These are phyloP conservation scores for Drosophila varians DNA, from an alignment of 1,140 invertebrate species.

Conservation along the genomic window DNA sequence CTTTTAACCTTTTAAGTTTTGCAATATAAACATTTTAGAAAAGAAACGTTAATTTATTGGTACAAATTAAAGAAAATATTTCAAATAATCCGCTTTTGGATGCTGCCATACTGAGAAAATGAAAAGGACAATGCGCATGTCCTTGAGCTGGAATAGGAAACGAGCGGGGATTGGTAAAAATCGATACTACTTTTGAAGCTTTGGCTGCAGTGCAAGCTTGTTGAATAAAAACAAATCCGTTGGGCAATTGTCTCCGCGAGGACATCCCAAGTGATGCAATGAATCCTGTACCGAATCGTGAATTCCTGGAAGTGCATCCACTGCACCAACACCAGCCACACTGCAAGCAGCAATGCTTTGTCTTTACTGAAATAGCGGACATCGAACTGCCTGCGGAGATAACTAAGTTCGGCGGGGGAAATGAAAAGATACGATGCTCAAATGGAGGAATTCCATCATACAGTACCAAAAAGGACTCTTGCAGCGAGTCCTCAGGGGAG, in stretches of 20 bases:
- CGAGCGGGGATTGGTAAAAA: slow-evolving; percentile 17
- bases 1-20: background rate
- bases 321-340: slow-evolving; percentile 80
- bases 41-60: background rate
- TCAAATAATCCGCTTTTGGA: background rate
- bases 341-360: slow-evolving; percentile 83
- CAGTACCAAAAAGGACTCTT: slow-evolving; percentile 68
- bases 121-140: slow-evolving; percentile 23
- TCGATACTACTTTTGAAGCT: slow-evolving; percentile 30
- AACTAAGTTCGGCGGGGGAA: slow-evolving; percentile 74
- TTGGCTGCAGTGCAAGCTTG: slow-evolving; percentile 12
- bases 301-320: slow-evolving; percentile 80
- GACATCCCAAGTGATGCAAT: slow-evolving; percentile 48
- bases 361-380: slow-evolving; percentile 82
- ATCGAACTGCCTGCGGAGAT: slow-evolving; percentile 82
- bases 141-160: slow-evolving; percentile 14
- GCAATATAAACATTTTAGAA: slow-evolving; percentile 5
- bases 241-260: no score
- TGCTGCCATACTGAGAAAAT: slow-evolving; percentile 18
- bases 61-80: background rate
- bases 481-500: slow-evolving; percentile 65
- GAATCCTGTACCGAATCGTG: slow-evolving; percentile 79
- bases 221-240: slow-evolving; percentile 14
- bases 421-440: slow-evolving; percentile 70
- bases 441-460: slow-evolving; percentile 73